Percentiles rank a stretch among this genome's conserved stretches.
phyloP scores from a whole-genome alignment of 1,140 invertebrate species.

The Dinoponera quadriceps region DNA sequence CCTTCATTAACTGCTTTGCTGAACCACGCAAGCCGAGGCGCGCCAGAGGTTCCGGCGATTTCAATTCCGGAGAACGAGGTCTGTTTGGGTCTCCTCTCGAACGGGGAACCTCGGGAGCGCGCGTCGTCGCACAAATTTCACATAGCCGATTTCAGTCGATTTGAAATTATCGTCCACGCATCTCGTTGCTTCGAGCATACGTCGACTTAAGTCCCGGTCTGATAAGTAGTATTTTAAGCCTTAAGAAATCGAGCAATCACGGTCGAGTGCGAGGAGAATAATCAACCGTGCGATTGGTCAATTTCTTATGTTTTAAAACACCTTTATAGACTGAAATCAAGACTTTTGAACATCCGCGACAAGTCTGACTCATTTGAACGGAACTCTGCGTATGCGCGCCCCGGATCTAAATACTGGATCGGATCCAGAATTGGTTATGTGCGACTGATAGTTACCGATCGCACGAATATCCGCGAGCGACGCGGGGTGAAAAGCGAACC shows the following conservation, averaged over 20 bases:
- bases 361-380: constrained; percentile 66
- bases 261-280: too few species aligned
- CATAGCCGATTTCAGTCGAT: neutral
- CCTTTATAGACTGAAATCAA: too few species aligned
- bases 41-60: neutral
- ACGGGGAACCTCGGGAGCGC: neutral
- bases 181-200: neutral
- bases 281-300: too few species aligned
- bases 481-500: constrained; percentile 80
- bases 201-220: too few species aligned
- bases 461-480: constrained; percentile 14
- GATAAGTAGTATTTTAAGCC: too few species aligned
- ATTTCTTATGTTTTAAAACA: too few species aligned
- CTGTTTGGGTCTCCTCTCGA: neutral
- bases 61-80: constrained; percentile 25
- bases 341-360: constrained; percentile 41
- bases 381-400: constrained; percentile 52
- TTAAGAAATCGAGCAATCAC: too few species aligned
- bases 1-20: too few species aligned
- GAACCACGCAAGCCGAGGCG: neutral
- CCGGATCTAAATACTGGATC: constrained; percentile 68
- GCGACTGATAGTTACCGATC: constrained; percentile 55
- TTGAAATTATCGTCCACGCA: too few species aligned
- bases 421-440: constrained; percentile 61
- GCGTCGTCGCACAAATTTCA: neutral